These are phyloP conservation scores for Drosophila mulleri DNA, from an alignment of 2,888 invertebrate genomes.

Conservation along the genomic window DNA sequence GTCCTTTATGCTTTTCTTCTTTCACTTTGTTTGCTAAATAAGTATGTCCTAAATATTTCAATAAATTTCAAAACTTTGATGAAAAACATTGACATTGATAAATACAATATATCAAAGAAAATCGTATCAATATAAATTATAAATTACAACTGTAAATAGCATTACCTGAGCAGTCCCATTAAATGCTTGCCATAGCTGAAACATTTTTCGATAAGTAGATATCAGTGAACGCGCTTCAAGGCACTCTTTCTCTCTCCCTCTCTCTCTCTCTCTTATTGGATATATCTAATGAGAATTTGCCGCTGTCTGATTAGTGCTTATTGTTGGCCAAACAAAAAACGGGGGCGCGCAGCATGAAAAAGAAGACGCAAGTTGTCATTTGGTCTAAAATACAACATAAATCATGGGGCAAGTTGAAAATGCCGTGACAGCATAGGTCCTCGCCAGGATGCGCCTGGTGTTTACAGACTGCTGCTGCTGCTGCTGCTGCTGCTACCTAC, in stretches of 20 bases:
- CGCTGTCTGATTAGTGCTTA: slow-evolving; percentile 52
- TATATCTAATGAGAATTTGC: slow-evolving; percentile 16
- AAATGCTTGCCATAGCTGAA: not conserved
- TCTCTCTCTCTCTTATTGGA: not conserved
- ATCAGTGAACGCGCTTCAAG: not conserved
- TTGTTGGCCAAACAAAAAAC: slow-evolving; percentile 41
- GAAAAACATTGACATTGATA: too few relatives aligned
- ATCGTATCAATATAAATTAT: not conserved
- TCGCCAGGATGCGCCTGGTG: slow-evolving; percentile 67
- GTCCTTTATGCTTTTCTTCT: too few relatives aligned
- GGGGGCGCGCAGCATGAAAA: slow-evolving; percentile 7
- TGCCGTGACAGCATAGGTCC: slow-evolving; percentile 65
- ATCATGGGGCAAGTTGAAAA: slow-evolving; percentile 67
- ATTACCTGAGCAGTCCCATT: not conserved
- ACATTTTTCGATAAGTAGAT: not conserved
- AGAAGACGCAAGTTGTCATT: slow-evolving; percentile 54
- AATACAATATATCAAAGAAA: too few relatives aligned
- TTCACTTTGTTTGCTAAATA: too few relatives aligned
- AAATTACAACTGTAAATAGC: not conserved
- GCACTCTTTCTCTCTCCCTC: too few relatives aligned
- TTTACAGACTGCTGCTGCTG: slow-evolving; percentile 42
- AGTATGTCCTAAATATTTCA: too few relatives aligned
- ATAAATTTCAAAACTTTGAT: too few relatives aligned
- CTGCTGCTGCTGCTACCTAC: not conserved
- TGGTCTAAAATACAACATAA: slow-evolving; percentile 74